A percentile compares a stretch with the other conserved stretches of the same genome.
These are phyloP conservation scores for Eunapius fragilis DNA, from an alignment of 37 sponge, comb jelly and placozoan genomes.

Conservation along the genomic window DNA sequence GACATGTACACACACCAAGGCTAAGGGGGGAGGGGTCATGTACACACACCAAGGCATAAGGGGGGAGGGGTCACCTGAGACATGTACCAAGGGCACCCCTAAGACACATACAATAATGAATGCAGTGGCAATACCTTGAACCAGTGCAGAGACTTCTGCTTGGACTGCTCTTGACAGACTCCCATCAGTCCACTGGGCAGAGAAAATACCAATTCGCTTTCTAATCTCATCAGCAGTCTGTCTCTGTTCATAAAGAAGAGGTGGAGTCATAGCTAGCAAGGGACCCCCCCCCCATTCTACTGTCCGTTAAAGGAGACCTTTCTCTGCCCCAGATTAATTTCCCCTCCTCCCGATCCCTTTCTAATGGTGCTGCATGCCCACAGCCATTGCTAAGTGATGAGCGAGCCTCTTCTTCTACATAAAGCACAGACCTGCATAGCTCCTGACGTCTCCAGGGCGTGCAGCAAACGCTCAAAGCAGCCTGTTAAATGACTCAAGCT, in stretches of 20 bases:
- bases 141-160: background rate
- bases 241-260: background rate
- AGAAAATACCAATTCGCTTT: constrained; percentile 21
- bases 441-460: background rate
- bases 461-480: background rate
- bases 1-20: too few relatives aligned
- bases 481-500: background rate
- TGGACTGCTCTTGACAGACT: constrained; percentile 13
- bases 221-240: constrained; percentile 17
- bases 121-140: constrained; percentile 9
- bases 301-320: too few relatives aligned
- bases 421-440: background rate
- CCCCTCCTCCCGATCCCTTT: too few relatives aligned
- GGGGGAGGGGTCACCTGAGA: too few relatives aligned
- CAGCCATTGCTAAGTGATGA: too few relatives aligned
- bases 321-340: too few relatives aligned
- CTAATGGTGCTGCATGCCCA: too few relatives aligned
- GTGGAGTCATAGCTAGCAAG: too few relatives aligned
- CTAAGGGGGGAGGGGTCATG: too few relatives aligned
- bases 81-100: too few relatives aligned
- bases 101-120: background rate
- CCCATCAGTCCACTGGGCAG: constrained; percentile 28
- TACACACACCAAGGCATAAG: too few relatives aligned
- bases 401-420: background rate
- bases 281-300: too few relatives aligned